These are phyloP conservation scores for Alloplasta piceator DNA, from an alignment of 2,888 invertebrate genomes.

Conservation along the genomic window DNA sequence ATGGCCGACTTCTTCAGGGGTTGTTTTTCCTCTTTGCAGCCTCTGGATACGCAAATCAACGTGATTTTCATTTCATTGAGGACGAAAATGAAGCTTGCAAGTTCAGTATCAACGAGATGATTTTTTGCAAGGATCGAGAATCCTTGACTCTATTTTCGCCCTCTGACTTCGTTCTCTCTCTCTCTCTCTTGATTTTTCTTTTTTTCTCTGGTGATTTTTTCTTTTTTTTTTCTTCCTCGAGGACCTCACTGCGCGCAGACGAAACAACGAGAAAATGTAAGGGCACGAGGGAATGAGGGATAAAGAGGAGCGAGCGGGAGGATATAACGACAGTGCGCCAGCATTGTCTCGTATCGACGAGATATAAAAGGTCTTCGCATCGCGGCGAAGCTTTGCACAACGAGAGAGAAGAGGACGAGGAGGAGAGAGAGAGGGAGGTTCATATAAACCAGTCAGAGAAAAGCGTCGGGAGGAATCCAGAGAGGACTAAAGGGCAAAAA, in stretches of 20 bases:
- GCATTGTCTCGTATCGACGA: slow-evolving; percentile 76
- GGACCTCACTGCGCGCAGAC: slow-evolving; percentile 32
- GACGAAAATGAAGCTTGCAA: too few relatives aligned
- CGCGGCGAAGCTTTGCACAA: slow-evolving; percentile 67
- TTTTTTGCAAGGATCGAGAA: background rate
- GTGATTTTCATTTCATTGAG: too few relatives aligned
- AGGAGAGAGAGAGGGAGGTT: too few relatives aligned
- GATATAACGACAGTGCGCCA: slow-evolving; percentile 52
- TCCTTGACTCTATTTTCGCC: background rate
- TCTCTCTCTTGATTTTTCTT: slow-evolving; percentile 18
- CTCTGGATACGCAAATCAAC: too few relatives aligned
- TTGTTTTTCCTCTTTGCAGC: too few relatives aligned
- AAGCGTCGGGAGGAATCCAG: slow-evolving; percentile 45
- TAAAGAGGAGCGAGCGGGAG: slow-evolving; percentile 30
- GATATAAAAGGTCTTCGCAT: slow-evolving; percentile 78
- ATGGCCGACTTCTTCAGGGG: too few relatives aligned
- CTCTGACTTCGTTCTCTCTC: slow-evolving; percentile 5
- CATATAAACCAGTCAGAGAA: slow-evolving; percentile 36
- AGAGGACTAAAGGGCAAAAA: slow-evolving; percentile 37
- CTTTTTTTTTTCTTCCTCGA: slow-evolving; percentile 32
- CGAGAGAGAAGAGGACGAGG: slow-evolving; percentile 26
- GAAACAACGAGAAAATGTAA: slow-evolving; percentile 21
- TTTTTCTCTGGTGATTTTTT: slow-evolving; percentile 12
- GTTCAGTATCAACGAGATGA: too few relatives aligned
- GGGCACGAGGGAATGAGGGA: background rate